These are phyloP conservation scores for Syrphus vitripennis DNA, from an alignment of 2,888 invertebrate genomes.

Conservation along the genomic window DNA sequence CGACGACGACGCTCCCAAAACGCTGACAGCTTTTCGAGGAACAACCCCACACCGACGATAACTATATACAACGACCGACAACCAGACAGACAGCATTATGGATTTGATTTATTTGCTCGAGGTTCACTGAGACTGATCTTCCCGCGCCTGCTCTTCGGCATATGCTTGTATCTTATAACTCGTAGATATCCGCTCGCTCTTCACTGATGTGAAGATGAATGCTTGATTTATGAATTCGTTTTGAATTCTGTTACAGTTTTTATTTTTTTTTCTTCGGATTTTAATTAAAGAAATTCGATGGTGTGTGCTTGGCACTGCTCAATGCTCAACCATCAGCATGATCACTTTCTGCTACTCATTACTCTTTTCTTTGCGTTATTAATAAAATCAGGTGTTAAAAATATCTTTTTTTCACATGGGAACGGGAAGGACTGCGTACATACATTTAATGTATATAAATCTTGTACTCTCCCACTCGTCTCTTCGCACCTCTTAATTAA, in stretches of 20 bases:
- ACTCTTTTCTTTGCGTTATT: background rate
- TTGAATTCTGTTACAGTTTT: conserved; percentile 5
- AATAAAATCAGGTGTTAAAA: conserved; percentile 62
- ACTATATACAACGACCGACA: background rate
- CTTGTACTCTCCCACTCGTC: conserved; percentile 2
- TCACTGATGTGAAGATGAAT: conserved; percentile 18
- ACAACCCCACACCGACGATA: conserved; percentile 8
- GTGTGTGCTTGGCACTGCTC: background rate
- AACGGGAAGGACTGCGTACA: background rate
- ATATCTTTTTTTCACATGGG: conserved; percentile 49
- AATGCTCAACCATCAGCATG: background rate
- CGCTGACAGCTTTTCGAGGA: conserved; percentile 50
- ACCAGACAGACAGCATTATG: conserved; percentile 43
- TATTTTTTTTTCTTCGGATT: conserved; percentile 13
- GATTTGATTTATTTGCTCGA: conserved; percentile 57
- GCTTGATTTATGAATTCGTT: conserved; percentile 54
- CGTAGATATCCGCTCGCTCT: background rate
- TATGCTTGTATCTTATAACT: background rate
- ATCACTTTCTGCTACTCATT: background rate
- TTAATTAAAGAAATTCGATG: conserved; percentile 51
- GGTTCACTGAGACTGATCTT: conserved; percentile 57
- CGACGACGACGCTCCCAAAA: conserved; percentile 48
- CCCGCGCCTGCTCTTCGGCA: background rate
- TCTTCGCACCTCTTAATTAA: conserved; percentile 43
- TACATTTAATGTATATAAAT: background rate